Evolutionary conservation across 2,113 vertebrate species (phyloP).

Genomic region (Mionectes macconnelli): DNA sequence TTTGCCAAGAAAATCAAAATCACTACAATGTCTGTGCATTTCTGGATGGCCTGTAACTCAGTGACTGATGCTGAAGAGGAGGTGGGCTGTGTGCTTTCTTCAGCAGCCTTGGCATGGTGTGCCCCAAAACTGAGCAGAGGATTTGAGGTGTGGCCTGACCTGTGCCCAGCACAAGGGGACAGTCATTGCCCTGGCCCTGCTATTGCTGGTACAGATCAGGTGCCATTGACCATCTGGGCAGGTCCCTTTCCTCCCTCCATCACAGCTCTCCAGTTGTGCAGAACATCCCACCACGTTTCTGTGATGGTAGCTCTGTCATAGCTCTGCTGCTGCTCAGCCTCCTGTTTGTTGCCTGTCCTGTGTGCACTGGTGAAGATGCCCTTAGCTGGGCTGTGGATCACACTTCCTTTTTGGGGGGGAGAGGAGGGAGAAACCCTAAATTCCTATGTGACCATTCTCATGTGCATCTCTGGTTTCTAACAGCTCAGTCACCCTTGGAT

Average conservation of each 20-base stretch:
- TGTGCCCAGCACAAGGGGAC: not conserved
- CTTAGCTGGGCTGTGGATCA: not conserved
- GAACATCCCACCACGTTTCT: not conserved
- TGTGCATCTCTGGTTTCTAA: not conserved
- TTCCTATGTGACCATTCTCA: not conserved
- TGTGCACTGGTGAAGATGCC: not conserved
- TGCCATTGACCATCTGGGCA: not conserved
- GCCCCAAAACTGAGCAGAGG: not conserved
- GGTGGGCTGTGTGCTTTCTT: not conserved
- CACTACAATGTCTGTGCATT: not conserved
- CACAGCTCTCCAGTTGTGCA: not conserved
- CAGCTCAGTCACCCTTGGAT: not conserved
- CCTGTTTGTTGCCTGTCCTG: not conserved
- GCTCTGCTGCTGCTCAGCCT: not conserved
- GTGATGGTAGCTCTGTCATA: not conserved
- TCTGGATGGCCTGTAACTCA: not conserved
- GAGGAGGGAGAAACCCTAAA: not conserved
- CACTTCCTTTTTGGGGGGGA: not conserved
- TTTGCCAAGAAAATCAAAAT: not conserved
- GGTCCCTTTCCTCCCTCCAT: not conserved
- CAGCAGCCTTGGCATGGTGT: not conserved
- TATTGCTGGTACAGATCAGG: not conserved
- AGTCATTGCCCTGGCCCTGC: not conserved
- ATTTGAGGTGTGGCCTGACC: not conserved
- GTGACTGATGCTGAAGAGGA: not conserved